Evolutionary conservation across 2,797 vertebrate species (phyloP).

Genomic region (Tenualosa ilisha): DNA sequence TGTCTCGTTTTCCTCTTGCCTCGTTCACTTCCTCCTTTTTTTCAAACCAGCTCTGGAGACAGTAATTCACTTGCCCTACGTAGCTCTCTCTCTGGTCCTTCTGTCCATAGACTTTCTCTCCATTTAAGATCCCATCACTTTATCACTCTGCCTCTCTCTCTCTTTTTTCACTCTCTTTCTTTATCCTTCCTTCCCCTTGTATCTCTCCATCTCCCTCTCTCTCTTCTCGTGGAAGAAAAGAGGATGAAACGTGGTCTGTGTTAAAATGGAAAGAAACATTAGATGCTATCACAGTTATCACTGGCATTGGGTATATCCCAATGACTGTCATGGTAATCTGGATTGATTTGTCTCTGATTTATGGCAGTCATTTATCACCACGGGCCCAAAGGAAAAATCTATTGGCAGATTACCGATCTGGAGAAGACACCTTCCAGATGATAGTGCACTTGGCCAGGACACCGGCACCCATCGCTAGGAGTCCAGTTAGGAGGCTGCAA

Average conservation of each 20-base stretch:
- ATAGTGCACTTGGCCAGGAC: constrained; percentile 23
- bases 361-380: constrained; percentile 47
- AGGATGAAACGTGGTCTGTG: constrained; percentile 25
- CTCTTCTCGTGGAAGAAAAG: constrained; percentile 12
- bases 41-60: constrained; percentile 43
- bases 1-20: background rate
- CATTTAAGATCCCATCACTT: background rate
- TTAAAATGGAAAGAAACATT: constrained; percentile 48
- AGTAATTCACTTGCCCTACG: constrained; percentile 22
- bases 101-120: constrained; percentile 2
- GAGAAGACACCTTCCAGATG: constrained; percentile 35
- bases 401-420: constrained; percentile 11
- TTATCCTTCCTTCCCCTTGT: background rate
- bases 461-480: background rate
- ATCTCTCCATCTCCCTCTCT: background rate
- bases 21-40: constrained; percentile 21
- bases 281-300: constrained; percentile 47
- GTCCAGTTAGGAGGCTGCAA: background rate
- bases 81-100: constrained; percentile 10
- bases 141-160: constrained; percentile 8
- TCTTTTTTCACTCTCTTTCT: background rate
- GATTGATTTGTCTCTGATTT: constrained; percentile 55
- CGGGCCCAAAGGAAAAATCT: constrained; percentile 35
- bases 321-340: constrained; percentile 45
- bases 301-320: constrained; percentile 32